Evolutionary conservation across 2,888 invertebrate genomes (phyloP), one percentile per base, ranked within the genome.

Genomic region (Trissolcus japonicus): DNA sequence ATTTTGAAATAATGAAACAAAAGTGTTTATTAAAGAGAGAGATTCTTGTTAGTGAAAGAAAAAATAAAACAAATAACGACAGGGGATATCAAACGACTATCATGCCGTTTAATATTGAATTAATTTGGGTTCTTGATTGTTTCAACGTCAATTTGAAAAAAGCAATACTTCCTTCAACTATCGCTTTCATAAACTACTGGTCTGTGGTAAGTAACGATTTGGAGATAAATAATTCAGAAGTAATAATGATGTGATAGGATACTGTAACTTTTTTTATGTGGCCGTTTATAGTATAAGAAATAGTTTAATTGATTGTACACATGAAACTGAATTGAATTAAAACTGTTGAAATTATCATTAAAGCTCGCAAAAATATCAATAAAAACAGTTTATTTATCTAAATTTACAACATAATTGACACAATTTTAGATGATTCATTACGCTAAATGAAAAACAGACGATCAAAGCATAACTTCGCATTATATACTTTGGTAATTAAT

Each of bases 301-400:
- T 3, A 4, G 6, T 25, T 4, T 6, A 25, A 25, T 25, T 4
- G 4, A 25, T 25, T 25, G 25, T 43, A 14, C 13, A 43, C 2
- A 4, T 11, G 0, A 43, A 43, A 43, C 7, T n/a, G 43, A 11
- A 43, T 2, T 13, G 4, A 43, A 43, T 43, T 14, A 43, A 43
- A 13, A n/a, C 14, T n/a, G 6, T 14, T 11, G 43, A 3, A 11
- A 14, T 43, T 6, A 13, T 43, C 0, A 43, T 4, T 43, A 13
- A 14, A 25, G 4, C 6, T 25, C 25, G 2, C 4, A 11, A 17
- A 9, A 17, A 9, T 17, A 0, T 51, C 7, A 11, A 29, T 50
- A 25, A 56, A 68, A 68, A 68, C 67, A 68, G 29, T 61, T 68
- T 68, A 46, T 68, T 61, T 55, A 68, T 61, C 55, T 17, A 1